Percentiles rank a stretch among this genome's conserved stretches.
Evolutionary conservation across 2,797 vertebrate species (phyloP).

Genomic region (Cetoscarus ocellatus): DNA sequence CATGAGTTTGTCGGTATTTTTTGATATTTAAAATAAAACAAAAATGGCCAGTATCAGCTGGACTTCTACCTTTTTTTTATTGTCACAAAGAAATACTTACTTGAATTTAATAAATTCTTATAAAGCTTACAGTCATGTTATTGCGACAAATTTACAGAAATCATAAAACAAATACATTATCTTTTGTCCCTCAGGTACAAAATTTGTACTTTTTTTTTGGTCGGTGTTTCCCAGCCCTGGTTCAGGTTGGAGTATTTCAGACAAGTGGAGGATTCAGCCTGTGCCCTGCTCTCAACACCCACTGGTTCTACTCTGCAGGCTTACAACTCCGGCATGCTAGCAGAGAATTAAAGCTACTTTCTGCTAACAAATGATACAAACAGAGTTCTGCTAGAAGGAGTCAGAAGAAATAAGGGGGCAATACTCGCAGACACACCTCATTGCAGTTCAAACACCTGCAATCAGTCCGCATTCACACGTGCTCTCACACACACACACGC

Average conservation of each 20-base stretch:
- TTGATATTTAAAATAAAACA: too few relatives aligned
- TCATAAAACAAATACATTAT: too few relatives aligned
- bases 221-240: background rate
- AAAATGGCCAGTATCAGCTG: too few relatives aligned
- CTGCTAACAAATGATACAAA: slow-evolving; percentile 44
- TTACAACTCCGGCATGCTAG: slow-evolving; percentile 34
- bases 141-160: too few relatives aligned
- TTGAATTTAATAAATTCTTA: too few relatives aligned
- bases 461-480: slow-evolving; percentile 52
- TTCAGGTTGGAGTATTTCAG: slow-evolving; percentile 46
- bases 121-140: too few relatives aligned
- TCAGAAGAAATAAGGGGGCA: slow-evolving; percentile 60
- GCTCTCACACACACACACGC: slow-evolving; percentile 10
- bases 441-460: slow-evolving; percentile 71
- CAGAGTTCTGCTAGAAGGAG: slow-evolving; percentile 44
- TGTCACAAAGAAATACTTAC: too few relatives aligned
- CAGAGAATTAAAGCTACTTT: slow-evolving; percentile 57
- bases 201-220: too few relatives aligned
- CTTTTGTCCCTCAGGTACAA: too few relatives aligned
- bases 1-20: too few relatives aligned
- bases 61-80: too few relatives aligned
- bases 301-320: slow-evolving; percentile 9
- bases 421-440: slow-evolving; percentile 65
- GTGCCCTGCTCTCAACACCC: slow-evolving; percentile 35
- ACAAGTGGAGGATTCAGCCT: slow-evolving; percentile 32